Base-by-base conservation (phyloP, 2,888 invertebrate genomes). In the Drosophila falleni region DNA sequence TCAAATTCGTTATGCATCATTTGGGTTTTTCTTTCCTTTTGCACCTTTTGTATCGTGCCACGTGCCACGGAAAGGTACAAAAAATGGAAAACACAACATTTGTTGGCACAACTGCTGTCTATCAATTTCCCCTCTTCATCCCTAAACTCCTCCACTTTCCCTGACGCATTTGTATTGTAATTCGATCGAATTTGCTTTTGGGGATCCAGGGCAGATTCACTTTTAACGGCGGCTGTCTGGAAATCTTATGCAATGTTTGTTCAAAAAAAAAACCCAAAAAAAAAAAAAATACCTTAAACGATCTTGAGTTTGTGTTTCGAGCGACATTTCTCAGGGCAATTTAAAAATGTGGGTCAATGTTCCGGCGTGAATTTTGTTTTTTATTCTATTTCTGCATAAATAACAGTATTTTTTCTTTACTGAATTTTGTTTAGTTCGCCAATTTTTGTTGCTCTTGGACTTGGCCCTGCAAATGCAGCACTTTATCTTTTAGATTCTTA, bases 401-500 rank as follows among this genome's bases (percentile, higher is more conserved):
- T 81, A 79, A 85, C 84, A 81, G 78, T 80, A 71, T 75, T 76
- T 83, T 6, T 26, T 13, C 44, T 54, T 62, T 55, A 46, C 15
- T 13, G 5, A 15, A 33, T 49, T 49, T 61, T 41, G 31, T 9
- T 9, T 10, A 29, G 58, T 66, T 60, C 74, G 89, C 81, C 81
- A 77, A 75, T 70, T 78, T 63, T 78, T 67, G 46, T 51, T 82
- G 89, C 77, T 89, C 90, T 90, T 90, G 91, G 89, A 84, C 90
- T 89, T 90, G 90, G 89, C 85, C 87, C 80, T 81, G 87, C 89
- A 74, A 72, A 66, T 58, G 58, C 49, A 76, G 83, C 79, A 78
- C 37, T 75, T 69, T 73, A 66, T 68, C 42, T 71, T 50, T 33
- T 35, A 56, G 35, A 29, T 56, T 56, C 62, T 35, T 23, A 23